Conservation (phyloP, 1,140 invertebrate genomes). For the Leptopilina boulardi region DNA sequence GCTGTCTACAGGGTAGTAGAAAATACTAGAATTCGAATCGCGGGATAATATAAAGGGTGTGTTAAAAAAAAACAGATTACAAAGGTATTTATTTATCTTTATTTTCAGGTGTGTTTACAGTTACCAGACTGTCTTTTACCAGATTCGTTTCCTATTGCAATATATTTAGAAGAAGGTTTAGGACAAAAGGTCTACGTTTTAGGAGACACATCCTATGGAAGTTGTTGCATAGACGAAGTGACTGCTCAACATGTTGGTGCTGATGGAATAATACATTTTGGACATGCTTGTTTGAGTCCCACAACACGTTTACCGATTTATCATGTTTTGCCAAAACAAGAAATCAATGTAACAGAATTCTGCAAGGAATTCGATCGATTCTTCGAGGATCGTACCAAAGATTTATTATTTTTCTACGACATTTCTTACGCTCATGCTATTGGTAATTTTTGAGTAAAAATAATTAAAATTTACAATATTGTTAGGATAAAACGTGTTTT, state of each 20-base stretch:
- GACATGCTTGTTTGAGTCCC: constrained; percentile 88
- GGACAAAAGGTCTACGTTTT: constrained; percentile 86
- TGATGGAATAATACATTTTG: constrained; percentile 94
- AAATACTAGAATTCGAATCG: not conserved
- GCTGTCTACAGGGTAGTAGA: constrained; percentile 21
- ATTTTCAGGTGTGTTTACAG: constrained; percentile 88
- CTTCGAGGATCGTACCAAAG: constrained; percentile 68
- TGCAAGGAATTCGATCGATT: constrained; percentile 64
- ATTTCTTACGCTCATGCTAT: constrained; percentile 81
- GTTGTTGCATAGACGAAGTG: constrained; percentile 96
- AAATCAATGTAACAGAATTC: constrained; percentile 75
- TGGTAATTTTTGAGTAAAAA: constrained; percentile 77
- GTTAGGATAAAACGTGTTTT: too few species aligned
- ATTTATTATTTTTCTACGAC: constrained; percentile 85
- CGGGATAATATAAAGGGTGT: constrained; percentile 5
- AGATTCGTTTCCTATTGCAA: constrained; percentile 83
- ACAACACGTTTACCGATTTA: constrained; percentile 83
- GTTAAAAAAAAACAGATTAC: not conserved
- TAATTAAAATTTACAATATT: constrained; percentile 50
- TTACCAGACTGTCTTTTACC: constrained; percentile 90
- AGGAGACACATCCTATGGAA: constrained; percentile 95
- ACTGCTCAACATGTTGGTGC: constrained; percentile 90
- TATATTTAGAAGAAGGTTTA: constrained; percentile 79
- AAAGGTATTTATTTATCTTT: constrained; percentile 40
- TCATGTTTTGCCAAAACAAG: constrained; percentile 81